Evolutionary conservation across 2,113 vertebrate species (phyloP), one percentile per base, ranked within the genome.

Genomic region (Elephantulus edwardii): DNA sequence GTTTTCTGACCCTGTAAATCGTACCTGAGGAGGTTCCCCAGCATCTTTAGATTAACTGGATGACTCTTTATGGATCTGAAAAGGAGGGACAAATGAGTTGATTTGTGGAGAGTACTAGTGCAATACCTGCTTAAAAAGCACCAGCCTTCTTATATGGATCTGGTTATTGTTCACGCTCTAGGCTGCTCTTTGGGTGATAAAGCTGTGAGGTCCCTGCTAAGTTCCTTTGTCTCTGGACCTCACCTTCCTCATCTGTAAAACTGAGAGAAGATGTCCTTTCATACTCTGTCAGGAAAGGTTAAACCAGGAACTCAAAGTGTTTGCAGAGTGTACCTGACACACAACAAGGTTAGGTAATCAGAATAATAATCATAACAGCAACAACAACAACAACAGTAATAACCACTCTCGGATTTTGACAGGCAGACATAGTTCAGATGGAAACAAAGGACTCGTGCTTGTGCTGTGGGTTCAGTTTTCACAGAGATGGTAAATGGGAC

Each of bases 381-480:
- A 28, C 9, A 5, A 3, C 0, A 14, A 9, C n/a, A 28, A 20
- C 1, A 8, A 26, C 5, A 5, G 12, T 4, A 5, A 28, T 9
- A 5, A 3, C 0, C 1, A 0, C 16, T 35, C 46, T 42, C 44
- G 14, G 44, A 46, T 3, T 0, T 0, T 3, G 6, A 40, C 9
- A 54, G 68, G 64, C 44, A 12, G 62, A 22, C 33, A 26, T 2
- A 26, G 71, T 86, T 77, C 26, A 26, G 0, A 11, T 5, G n/a
- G 46, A 83, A 70, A 66, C 58, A 42, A 76, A 78, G 70, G 33
- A 1, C n/a, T 60, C 38, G 9, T 1, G 72, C 28, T 33, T 8
- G 30, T 0, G 33, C 46, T 54, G 30, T 0, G 14, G 62, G n/a
- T 17, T 13, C 35, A 12, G 58, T 6, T 71, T 66, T 33, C 19